Percentiles rank a stretch among this genome's conserved stretches.
Evolutionary conservation across 2,113 vertebrate species (phyloP).

Genomic region (Corythaixoides concolor): DNA sequence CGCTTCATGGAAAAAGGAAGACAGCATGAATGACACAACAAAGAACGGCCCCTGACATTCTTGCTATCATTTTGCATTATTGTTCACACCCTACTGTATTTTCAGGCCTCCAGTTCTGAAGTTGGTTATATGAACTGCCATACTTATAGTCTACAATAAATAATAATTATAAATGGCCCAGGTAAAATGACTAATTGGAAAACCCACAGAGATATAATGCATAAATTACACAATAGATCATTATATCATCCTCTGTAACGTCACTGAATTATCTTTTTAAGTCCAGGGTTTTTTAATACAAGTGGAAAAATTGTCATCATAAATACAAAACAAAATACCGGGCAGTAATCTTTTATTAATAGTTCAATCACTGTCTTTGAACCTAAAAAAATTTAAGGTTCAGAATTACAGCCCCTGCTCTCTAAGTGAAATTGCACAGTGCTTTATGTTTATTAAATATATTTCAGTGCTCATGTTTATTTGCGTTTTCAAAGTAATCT

Average conservation of each 20-base stretch:
- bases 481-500: conserved; percentile 20
- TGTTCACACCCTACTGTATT: conserved; percentile 91
- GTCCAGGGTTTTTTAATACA: neutral
- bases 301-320: neutral
- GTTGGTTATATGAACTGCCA: conserved; percentile 69
- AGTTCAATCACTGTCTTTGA: neutral
- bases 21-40: conserved; percentile 99
- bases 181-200: conserved; percentile 53
- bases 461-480: conserved; percentile 37
- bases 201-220: neutral
- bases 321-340: conserved; percentile 2
- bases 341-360: conserved; percentile 45
- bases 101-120: conserved; percentile 77
- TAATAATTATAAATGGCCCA: conserved; percentile 73
- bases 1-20: conserved; percentile 82
- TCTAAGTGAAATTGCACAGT: neutral
- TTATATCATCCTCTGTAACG: neutral
- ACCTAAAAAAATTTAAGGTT: neutral
- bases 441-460: conserved; percentile 20
- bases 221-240: conserved; percentile 25
- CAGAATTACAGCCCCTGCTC: neutral
- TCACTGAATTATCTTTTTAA: conserved; percentile 15
- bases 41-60: conserved; percentile 95
- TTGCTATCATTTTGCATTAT: conserved; percentile 84
- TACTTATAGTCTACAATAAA: conserved; percentile 66